Conservation (phyloP, 2,797 vertebrate species). For the Cuniculus paca region DNA sequence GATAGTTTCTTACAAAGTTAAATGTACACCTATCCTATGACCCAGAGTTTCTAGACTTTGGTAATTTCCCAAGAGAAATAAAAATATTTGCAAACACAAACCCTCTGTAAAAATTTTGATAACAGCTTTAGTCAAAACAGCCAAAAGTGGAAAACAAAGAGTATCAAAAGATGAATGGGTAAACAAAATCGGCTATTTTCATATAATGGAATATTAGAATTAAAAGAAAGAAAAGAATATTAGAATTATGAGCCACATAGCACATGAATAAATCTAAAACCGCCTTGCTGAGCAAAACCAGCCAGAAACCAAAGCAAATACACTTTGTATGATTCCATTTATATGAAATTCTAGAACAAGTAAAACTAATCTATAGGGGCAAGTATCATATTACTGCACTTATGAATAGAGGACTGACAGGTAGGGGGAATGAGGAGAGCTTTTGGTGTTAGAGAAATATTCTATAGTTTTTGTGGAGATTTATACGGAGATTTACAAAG, state of each 20-base stretch:
- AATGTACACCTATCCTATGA: background rate
- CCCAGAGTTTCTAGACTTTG: background rate
- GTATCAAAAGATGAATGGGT: background rate
- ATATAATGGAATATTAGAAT: background rate
- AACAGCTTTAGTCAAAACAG: background rate
- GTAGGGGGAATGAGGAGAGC: background rate
- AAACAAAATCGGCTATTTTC: background rate
- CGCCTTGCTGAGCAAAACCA: background rate
- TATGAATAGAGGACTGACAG: background rate
- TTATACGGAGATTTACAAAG: background rate
- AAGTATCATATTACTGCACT: background rate
- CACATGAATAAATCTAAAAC: background rate
- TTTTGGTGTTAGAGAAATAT: background rate
- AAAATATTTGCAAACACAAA: background rate
- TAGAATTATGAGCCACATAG: background rate
- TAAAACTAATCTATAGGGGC: background rate
- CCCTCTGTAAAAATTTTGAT: conserved; percentile 16
- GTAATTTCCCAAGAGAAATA: conserved; percentile 7
- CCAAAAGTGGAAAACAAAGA: background rate
- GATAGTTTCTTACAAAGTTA: conserved; percentile 11
- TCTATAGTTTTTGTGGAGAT: background rate
- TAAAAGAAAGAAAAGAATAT: conserved; percentile 13
- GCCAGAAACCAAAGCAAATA: background rate
- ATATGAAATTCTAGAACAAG: background rate
- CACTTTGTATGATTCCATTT: background rate